Conservation (phyloP, 2,888 invertebrate species). For the Conops quadrifasciatus region DNA sequence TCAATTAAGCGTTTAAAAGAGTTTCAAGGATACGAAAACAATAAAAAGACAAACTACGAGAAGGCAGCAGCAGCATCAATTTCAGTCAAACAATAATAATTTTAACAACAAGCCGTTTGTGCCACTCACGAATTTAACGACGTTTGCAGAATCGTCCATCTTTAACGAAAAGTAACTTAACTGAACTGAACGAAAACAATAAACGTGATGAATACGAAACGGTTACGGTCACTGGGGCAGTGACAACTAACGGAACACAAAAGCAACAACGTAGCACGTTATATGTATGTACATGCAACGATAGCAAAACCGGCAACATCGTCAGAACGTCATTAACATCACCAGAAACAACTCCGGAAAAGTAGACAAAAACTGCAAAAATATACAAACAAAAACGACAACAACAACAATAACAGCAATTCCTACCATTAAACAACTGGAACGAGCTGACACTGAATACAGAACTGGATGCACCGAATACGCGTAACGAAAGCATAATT, state of each 20-base stretch:
- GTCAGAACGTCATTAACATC: too few relatives aligned
- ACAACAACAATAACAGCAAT: background rate
- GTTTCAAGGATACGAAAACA: conserved; percentile 41
- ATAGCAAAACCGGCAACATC: too few relatives aligned
- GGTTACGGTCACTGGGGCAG: background rate
- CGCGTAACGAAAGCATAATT: conserved; percentile 24
- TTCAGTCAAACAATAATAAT: conserved; percentile 21
- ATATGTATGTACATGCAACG: too few relatives aligned
- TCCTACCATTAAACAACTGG: conserved; percentile 1
- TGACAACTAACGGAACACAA: background rate
- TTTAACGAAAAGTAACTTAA: too few relatives aligned
- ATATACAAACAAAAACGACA: conserved; percentile 6
- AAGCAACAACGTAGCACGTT: background rate
- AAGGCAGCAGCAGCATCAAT: conserved; percentile 20
- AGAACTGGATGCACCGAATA: background rate
- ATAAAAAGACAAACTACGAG: conserved; percentile 25
- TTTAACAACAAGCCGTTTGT: conserved; percentile 22
- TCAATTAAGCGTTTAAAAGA: too few relatives aligned
- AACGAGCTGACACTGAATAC: too few relatives aligned
- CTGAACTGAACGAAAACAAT: conserved; percentile 27
- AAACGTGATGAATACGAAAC: conserved; percentile 2
- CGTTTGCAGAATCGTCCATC: too few relatives aligned
- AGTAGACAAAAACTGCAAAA: background rate
- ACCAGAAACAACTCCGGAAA: background rate
- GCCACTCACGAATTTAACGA: conserved; percentile 24